Evolutionary conservation across 2,888 invertebrate genomes (phyloP).

Genomic region (Pemphredon lugubris): DNA sequence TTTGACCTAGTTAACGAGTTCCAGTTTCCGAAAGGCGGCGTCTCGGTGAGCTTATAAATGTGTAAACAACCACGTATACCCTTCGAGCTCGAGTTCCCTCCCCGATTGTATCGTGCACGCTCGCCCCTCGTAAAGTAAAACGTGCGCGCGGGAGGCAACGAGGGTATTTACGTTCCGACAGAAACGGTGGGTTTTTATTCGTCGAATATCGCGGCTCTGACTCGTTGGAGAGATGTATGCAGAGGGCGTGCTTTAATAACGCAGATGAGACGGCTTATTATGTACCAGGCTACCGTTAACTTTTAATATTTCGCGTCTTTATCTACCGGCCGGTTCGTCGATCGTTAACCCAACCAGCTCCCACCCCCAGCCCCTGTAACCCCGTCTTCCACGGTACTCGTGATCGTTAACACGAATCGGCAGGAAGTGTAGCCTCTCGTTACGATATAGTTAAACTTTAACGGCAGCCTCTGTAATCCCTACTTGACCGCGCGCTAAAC

Average conservation of each 20-base stretch:
- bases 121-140: slow-evolving; percentile 4
- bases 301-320: slow-evolving; percentile 45
- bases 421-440: background rate
- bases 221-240: slow-evolving; percentile 14
- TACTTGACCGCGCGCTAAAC: slow-evolving; percentile 1
- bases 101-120: background rate
- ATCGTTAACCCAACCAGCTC: slow-evolving; percentile 6
- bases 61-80: slow-evolving; percentile 20
- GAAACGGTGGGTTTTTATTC: slow-evolving; percentile 26
- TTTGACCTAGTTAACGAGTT: slow-evolving; percentile 7
- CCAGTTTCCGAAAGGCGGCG: slow-evolving; percentile 1
- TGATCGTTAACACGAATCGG: slow-evolving; percentile 24
- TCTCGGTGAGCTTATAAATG: slow-evolving; percentile 9
- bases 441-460: slow-evolving; percentile 12
- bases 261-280: slow-evolving; percentile 40
- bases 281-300: slow-evolving; percentile 30
- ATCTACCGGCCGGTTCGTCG: slow-evolving; percentile 18
- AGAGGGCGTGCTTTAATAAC: slow-evolving; percentile 38
- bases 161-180: slow-evolving; percentile 11
- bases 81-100: slow-evolving; percentile 11
- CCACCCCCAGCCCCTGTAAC: background rate
- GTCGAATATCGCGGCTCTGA: background rate
- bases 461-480: slow-evolving; percentile 7
- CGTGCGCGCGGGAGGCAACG: background rate
- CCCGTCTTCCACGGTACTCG: background rate